Percentiles rank a stretch among this genome's conserved stretches.
These are phyloP conservation scores for Marasmarcha lunaedactyla DNA, from an alignment of 2,888 invertebrate genomes.

Conservation along the genomic window DNA sequence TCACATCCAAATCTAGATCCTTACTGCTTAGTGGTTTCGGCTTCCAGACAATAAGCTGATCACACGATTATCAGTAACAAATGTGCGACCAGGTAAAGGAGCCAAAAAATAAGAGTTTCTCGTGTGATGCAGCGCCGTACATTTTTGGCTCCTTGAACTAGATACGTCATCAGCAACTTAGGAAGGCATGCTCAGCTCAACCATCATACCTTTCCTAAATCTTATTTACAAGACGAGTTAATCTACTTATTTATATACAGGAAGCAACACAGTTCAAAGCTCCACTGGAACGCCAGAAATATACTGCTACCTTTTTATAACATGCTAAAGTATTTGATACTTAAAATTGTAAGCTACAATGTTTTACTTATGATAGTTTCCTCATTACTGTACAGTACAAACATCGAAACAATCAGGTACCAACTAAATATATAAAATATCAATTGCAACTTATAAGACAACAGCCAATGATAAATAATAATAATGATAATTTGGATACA, in stretches of 20 bases:
- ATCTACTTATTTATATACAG: no score
- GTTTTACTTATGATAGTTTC: neutral
- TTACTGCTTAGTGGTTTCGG: no score
- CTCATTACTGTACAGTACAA: conserved; percentile 9
- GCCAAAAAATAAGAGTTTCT: no score
- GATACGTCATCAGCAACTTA: neutral
- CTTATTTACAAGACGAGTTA: neutral
- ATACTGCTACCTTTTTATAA: no score
- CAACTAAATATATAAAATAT: conserved; percentile 28
- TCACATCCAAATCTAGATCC: no score
- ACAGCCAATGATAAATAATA: conserved; percentile 4
- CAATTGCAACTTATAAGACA: conserved; percentile 5
- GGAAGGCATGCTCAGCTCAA: neutral
- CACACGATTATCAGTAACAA: no score
- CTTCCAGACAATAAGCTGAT: no score
- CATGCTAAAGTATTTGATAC: neutral
- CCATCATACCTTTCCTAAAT: neutral
- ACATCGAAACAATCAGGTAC: conserved; percentile 53
- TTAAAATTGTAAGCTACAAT: neutral
- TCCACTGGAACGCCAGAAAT: no score
- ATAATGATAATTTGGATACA: neutral
- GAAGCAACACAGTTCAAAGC: no score
- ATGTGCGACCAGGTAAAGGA: no score
- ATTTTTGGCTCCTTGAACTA: no score
- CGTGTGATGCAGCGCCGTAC: no score